Evolutionary conservation across 1,140 invertebrate genomes (phyloP), one percentile per base, ranked within the genome.

Genomic region (Zaprionus ghesquierei): DNA sequence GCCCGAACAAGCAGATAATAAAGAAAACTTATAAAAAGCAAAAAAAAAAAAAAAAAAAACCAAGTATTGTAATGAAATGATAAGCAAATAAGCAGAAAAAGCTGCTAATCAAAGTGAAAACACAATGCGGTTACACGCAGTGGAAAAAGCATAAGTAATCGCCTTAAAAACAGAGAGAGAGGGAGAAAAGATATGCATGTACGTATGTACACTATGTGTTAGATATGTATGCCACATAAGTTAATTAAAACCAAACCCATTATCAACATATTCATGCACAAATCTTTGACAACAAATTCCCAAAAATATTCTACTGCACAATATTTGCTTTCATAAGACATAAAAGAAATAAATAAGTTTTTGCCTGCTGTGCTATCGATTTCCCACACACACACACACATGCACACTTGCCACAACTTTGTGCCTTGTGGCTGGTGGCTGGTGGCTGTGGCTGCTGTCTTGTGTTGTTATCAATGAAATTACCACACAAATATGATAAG

Each of bases 401-500:
- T n/a, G 15, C 35, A 38, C 35, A n/a, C 35, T 15, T 13, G 13
- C 33, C 33, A 35, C n/a, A 54, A 18, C 25, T 31, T 54, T 31
- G 5, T 10, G 44, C 18, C 41, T 50, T 31, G 29, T 38, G 51
- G 61, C 29, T 33, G 10, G n/a, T n/a, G n/a, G n/a, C n/a, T n/a
- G n/a, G n/a, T 33, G 3, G 33, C 33, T 35, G 33, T 35, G n/a
- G 35, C n/a, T 41, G 35, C n/a, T 20, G 8, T 6, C 18, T 44
- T 44, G 41, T 20, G 10, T 20, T 18, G 60, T 56, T 71, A 62
- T 75, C 55, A 23, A 62, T 44, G 23, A 38, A 49, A 62, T 54
- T 58, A 35, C 61, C 64, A 38, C 41, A 46, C 62, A 31, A 56
- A 63, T 62, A 46, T 63, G 65, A 55, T 75, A 64, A 41, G 58